phyloP scores from a whole-genome alignment of 2,797 vertebrate genomes.

The Tolypeutes matacus region DNA sequence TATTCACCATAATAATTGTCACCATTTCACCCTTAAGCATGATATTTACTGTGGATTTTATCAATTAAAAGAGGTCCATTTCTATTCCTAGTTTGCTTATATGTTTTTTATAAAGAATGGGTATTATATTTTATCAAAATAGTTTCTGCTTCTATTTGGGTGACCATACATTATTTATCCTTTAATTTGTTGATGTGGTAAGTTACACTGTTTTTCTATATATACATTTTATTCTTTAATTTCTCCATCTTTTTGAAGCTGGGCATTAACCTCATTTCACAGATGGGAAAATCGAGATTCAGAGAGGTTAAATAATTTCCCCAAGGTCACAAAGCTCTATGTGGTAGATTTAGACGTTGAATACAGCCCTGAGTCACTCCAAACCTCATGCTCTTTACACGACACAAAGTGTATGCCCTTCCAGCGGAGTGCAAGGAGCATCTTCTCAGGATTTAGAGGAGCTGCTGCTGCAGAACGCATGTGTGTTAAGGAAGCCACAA shows the following conservation, averaged over 20 bases:
- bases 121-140: slow-evolving; percentile 21
- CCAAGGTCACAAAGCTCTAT: not conserved
- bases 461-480: not conserved
- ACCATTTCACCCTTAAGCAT: not conserved
- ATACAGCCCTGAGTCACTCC: not conserved
- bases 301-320: not conserved
- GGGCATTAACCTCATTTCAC: not conserved
- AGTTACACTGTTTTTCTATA: not conserved
- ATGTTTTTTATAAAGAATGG: not conserved
- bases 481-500: not conserved
- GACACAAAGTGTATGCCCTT: not conserved
- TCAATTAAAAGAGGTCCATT: not conserved
- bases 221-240: not conserved
- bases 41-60: not conserved
- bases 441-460: not conserved
- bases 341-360: not conserved
- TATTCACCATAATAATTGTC: not conserved
- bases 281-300: not conserved
- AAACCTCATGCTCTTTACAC: not conserved
- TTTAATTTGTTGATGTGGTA: not conserved
- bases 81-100: not conserved
- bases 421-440: rapidly evolving
- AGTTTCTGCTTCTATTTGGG: not conserved
- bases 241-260: slow-evolving; percentile 6
- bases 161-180: not conserved